These are phyloP conservation scores for Glaucomys volans DNA, from an alignment of 2,113 vertebrate genomes.

Conservation along the genomic window DNA sequence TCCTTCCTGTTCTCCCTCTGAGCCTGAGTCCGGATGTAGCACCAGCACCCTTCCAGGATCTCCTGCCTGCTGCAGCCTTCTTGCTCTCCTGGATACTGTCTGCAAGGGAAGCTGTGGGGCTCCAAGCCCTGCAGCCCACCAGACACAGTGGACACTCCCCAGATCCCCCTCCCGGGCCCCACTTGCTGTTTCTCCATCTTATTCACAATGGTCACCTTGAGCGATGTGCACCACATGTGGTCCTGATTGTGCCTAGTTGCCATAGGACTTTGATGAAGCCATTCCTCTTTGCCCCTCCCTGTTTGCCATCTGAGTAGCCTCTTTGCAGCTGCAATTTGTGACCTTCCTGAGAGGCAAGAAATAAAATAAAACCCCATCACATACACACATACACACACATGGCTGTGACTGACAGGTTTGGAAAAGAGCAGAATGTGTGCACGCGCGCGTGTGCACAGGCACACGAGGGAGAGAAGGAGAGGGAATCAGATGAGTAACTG, in stretches of 20 bases:
- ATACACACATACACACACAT: not conserved
- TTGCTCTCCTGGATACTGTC: not conserved
- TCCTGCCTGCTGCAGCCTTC: not conserved
- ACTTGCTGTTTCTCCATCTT: not conserved
- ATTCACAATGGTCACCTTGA: not conserved
- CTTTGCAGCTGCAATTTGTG: not conserved
- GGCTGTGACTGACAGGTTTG: slow-evolving; percentile 48
- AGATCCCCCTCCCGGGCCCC: not conserved
- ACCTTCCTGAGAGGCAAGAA: slow-evolving; percentile 64
- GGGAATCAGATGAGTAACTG: slow-evolving; percentile 65
- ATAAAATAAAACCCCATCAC: slow-evolving; percentile 50
- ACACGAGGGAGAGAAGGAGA: not conserved
- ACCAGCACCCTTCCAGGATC: slow-evolving; percentile 69
- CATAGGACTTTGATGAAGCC: slow-evolving; percentile 7
- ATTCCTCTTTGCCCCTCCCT: slow-evolving; percentile 39
- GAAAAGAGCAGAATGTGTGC: not conserved
- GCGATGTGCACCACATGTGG: not conserved
- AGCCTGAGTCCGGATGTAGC: slow-evolving; percentile 41
- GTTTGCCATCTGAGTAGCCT: not conserved
- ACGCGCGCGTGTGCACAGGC: not conserved
- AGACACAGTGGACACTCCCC: not conserved
- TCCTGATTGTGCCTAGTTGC: slow-evolving; percentile 5
- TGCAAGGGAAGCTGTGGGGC: not conserved
- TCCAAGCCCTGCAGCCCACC: not conserved
- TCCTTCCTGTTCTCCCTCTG: slow-evolving; percentile 61